phyloP scores from a whole-genome alignment of 1,140 invertebrate genomes.

The Bombus pyrosoma region DNA sequence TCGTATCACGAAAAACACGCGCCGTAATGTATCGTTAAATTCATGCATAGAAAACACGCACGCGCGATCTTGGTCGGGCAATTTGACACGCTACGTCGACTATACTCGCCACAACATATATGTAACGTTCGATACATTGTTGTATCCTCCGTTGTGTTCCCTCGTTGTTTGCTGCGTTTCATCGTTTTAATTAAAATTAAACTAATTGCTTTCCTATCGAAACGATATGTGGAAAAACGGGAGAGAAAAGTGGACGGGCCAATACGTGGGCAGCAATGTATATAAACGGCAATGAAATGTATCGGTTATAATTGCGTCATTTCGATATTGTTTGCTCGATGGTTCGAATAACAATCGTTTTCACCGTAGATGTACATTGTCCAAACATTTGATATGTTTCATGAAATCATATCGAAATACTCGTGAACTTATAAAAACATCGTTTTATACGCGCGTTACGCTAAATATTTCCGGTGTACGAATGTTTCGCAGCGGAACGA shows the following conservation, averaged over 20 bases:
- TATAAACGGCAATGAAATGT: slow-evolving; percentile 23
- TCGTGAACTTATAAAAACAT: slow-evolving; percentile 26
- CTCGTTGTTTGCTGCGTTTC: too few relatives aligned
- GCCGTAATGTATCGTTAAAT: slow-evolving; percentile 14
- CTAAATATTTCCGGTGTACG: background rate
- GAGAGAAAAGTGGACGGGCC: background rate
- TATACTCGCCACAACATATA: too few relatives aligned
- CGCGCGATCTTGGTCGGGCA: background rate
- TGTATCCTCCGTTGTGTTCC: background rate
- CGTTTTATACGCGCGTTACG: background rate
- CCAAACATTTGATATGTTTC: slow-evolving; percentile 22
- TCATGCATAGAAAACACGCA: background rate
- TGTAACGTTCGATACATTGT: too few relatives aligned
- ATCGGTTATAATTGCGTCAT: slow-evolving; percentile 36
- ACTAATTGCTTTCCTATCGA: slow-evolving; percentile 33
- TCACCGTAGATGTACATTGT: background rate
- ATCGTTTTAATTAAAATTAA: slow-evolving; percentile 42
- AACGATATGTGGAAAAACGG: background rate
- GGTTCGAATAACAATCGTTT: slow-evolving; percentile 31
- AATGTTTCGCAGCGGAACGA: background rate
- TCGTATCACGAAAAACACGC: background rate
- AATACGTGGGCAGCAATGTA: background rate
- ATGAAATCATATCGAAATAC: slow-evolving; percentile 9
- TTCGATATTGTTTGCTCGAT: slow-evolving; percentile 23
- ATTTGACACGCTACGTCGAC: slow-evolving; percentile 4